These are phyloP conservation scores for Oryctolagus cuniculus DNA, from an alignment of 2,113 vertebrate species.

Conservation along the genomic window DNA sequence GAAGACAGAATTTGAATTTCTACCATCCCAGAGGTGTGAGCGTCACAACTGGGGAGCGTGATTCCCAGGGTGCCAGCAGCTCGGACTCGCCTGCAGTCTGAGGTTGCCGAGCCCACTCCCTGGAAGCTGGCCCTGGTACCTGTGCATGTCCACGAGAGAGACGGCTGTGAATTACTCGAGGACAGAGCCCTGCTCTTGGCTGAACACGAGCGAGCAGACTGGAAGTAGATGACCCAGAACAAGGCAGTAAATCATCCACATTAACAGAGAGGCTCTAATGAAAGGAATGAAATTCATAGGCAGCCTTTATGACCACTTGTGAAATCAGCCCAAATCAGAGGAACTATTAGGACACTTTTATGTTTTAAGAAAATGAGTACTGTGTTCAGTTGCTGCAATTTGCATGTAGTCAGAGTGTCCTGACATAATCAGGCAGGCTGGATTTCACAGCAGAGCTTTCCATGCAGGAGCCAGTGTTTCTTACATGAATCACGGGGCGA, in stretches of 20 bases:
- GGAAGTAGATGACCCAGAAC: slow-evolving; percentile 70
- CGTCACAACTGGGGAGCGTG: neutral
- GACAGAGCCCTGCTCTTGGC: slow-evolving; percentile 15
- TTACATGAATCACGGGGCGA: neutral
- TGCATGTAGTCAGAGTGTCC: slow-evolving; percentile 58
- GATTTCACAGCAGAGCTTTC: neutral
- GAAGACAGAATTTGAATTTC: slow-evolving; percentile 77
- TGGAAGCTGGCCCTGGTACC: neutral
- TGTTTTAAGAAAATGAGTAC: slow-evolving; percentile 34
- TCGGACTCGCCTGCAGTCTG: neutral
- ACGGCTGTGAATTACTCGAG: neutral
- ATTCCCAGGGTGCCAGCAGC: slow-evolving; percentile 28
- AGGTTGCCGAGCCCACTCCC: neutral
- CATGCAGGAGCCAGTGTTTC: neutral
- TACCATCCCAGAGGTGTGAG: slow-evolving; percentile 67
- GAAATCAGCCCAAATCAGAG: slow-evolving; percentile 65
- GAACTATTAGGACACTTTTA: neutral
- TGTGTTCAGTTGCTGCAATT: neutral
- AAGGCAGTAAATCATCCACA: slow-evolving; percentile 53
- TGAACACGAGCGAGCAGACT: slow-evolving; percentile 19
- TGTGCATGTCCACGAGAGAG: neutral
- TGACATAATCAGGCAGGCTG: neutral
- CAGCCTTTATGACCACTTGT: slow-evolving; percentile 50
- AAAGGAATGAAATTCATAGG: neutral
- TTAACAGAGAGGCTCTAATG: slow-evolving; percentile 53